Conservation (phyloP, 2,797 vertebrate genomes). For the Leptatherina wallacei region DNA sequence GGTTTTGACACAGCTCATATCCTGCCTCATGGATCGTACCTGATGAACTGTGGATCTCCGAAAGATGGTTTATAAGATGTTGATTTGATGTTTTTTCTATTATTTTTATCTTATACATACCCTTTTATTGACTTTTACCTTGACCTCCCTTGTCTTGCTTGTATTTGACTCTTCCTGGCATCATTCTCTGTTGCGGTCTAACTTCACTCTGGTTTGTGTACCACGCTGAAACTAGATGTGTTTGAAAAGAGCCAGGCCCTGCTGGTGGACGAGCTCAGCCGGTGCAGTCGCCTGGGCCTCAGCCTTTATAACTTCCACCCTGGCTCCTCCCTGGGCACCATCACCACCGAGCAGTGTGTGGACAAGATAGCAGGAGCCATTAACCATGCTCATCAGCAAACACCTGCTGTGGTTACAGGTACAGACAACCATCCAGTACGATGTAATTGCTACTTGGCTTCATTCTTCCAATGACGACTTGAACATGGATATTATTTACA, state of each 20-base stretch:
- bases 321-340: constrained; percentile 80
- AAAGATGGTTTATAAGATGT: constrained; percentile 76
- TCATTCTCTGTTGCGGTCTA: not conserved
- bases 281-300: constrained; percentile 83
- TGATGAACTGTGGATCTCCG: constrained; percentile 88
- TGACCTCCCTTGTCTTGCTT: not conserved
- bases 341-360: constrained; percentile 79
- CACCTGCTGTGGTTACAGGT: constrained; percentile 82
- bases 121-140: not conserved
- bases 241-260: constrained; percentile 83
- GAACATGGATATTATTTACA: not conserved
- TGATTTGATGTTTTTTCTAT: not conserved
- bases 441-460: not conserved
- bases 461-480: not conserved
- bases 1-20: constrained; percentile 79
- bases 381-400: constrained; percentile 83
- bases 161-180: not conserved
- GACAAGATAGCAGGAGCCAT: constrained; percentile 82
- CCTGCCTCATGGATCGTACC: constrained; percentile 86
- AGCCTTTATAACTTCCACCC: constrained; percentile 85
- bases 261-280: constrained; percentile 84
- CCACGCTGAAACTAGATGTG: constrained; percentile 72
- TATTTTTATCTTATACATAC: not conserved
- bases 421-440: not conserved
- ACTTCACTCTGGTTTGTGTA: constrained; percentile 6